Evolutionary conservation across 2,113 vertebrate genomes (phyloP).

Genomic region (Grammomys surdaster): DNA sequence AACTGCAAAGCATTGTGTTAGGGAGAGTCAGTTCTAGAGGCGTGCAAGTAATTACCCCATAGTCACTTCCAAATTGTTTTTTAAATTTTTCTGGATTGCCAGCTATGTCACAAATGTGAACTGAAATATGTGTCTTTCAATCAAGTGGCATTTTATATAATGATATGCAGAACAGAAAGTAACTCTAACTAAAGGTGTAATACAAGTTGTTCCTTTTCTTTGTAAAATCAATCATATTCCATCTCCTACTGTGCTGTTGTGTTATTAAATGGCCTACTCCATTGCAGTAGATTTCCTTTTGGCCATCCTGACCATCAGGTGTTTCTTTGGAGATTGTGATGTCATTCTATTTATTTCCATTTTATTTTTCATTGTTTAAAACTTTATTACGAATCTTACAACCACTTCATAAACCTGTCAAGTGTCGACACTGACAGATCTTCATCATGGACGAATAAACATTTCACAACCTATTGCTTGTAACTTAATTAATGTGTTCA

Average conservation of each 20-base stretch:
- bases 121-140: conserved; percentile 25
- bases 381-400: conserved; percentile 3
- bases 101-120: background rate
- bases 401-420: background rate
- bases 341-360: background rate
- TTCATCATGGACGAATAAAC: background rate
- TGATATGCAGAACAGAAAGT: background rate
- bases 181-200: background rate
- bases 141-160: conserved; percentile 14
- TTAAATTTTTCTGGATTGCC: background rate
- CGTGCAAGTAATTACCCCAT: background rate
- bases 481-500: background rate
- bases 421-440: background rate
- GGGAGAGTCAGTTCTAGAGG: background rate
- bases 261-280: background rate
- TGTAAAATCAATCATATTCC: conserved; percentile 18
- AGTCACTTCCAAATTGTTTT: background rate
- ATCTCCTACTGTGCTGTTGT: background rate
- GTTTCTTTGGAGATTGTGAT: background rate
- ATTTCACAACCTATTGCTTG: background rate
- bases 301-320: background rate
- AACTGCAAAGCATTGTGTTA: background rate
- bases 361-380: background rate
- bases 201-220: background rate
- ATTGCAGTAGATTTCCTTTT: conserved; percentile 1